Evolutionary conservation across 2,113 vertebrate genomes (phyloP).

Genomic region (Hystrix cristata): DNA sequence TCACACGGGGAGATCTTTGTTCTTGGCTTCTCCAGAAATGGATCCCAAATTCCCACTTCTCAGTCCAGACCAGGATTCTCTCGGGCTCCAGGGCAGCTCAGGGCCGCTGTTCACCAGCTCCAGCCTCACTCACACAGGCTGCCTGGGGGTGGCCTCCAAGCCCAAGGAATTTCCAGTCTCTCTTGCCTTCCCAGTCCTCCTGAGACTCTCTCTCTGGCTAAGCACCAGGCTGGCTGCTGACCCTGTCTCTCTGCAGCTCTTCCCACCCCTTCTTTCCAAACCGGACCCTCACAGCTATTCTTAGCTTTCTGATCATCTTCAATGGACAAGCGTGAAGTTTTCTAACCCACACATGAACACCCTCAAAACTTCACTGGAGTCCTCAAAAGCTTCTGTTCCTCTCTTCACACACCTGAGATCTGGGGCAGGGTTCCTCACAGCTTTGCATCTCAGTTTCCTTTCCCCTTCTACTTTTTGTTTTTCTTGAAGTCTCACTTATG

Average conservation of each 20-base stretch:
- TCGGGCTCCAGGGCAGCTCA: not conserved
- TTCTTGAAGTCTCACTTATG: not conserved
- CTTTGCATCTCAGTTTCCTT: not conserved
- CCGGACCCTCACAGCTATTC: not conserved
- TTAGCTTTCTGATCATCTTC: not conserved
- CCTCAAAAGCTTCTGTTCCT: not conserved
- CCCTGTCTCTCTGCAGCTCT: not conserved
- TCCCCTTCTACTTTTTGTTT: not conserved
- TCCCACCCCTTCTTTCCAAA: not conserved
- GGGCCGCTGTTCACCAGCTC: not conserved
- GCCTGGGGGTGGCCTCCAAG: not conserved
- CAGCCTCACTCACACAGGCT: not conserved
- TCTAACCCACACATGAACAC: not conserved
- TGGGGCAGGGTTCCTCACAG: not conserved
- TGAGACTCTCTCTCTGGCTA: not conserved
- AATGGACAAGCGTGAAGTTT: not conserved
- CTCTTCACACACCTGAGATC: not conserved
- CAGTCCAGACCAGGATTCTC: not conserved
- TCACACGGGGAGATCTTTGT: not conserved
- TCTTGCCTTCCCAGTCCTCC: not conserved
- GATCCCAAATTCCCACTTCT: not conserved
- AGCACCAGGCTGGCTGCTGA: not conserved
- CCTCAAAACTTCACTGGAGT: not conserved
- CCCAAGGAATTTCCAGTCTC: not conserved
- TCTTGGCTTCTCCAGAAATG: not conserved